phyloP scores from a whole-genome alignment of 2,888 invertebrate genomes.

The Andricus curvator region DNA sequence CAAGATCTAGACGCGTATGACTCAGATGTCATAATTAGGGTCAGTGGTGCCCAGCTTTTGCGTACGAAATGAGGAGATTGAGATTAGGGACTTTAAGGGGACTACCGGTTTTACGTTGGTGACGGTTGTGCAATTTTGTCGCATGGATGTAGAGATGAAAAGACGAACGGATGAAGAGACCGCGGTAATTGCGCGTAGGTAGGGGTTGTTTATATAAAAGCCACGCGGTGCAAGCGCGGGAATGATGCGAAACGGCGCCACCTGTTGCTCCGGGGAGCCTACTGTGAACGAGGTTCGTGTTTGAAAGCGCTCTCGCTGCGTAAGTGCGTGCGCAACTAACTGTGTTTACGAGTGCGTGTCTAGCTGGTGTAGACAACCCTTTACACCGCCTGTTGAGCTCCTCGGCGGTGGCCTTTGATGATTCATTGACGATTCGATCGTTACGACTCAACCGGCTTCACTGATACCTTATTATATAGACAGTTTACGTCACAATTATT shows the following conservation, averaged over 20 bases:
- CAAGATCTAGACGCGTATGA: no score
- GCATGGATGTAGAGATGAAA: neutral
- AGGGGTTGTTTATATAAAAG: slow-evolving; percentile 28
- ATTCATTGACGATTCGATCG: slow-evolving; percentile 71
- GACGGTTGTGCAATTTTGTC: no score
- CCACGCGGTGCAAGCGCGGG: slow-evolving; percentile 13
- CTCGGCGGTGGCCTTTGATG: slow-evolving; percentile 68
- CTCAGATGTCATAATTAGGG: no score
- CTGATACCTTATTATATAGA: slow-evolving; percentile 36
- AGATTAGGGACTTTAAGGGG: no score
- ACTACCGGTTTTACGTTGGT: no score
- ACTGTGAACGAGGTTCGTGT: slow-evolving; percentile 1
- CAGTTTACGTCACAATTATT: slow-evolving; percentile 37
- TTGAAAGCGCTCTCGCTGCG: slow-evolving; percentile 37
- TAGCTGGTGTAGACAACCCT: slow-evolving; percentile 40
- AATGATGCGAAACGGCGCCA: slow-evolving; percentile 34
- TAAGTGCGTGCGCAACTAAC: slow-evolving; percentile 39
- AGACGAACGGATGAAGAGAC: neutral
- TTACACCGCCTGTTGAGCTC: slow-evolving; percentile 28
- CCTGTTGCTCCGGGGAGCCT: slow-evolving; percentile 27
- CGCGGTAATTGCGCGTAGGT: slow-evolving; percentile 17
- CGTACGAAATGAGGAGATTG: no score
- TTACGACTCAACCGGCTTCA: slow-evolving; percentile 30
- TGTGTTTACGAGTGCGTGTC: slow-evolving; percentile 40
- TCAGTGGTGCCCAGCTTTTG: no score